These are phyloP conservation scores for Drosophila serrata DNA, from an alignment of 1,140 invertebrate species.

Conservation along the genomic window DNA sequence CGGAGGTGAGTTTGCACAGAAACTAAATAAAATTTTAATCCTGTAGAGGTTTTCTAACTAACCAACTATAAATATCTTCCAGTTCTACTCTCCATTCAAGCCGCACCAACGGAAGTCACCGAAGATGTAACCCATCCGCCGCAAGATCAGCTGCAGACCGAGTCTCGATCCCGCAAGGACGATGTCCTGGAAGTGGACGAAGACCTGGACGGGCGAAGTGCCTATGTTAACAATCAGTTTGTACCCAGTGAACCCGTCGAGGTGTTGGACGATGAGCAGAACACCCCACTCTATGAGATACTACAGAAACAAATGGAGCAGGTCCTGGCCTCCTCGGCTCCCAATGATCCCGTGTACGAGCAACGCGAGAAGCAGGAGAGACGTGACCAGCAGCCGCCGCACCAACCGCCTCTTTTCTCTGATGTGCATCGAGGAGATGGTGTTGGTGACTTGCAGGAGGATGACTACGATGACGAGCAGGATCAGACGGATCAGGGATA, in stretches of 20 bases:
- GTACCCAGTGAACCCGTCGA: constrained; percentile 63
- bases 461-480: constrained; percentile 67
- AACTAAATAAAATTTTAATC: background rate
- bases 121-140: constrained; percentile 42
- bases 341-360: constrained; percentile 66
- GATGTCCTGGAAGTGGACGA: constrained; percentile 53
- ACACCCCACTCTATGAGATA: constrained; percentile 72
- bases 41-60: too few relatives aligned
- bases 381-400: constrained; percentile 47
- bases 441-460: constrained; percentile 45
- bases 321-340: constrained; percentile 60
- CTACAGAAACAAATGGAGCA: constrained; percentile 82
- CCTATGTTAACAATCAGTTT: constrained; percentile 80
- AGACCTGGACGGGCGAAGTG: constrained; percentile 72
- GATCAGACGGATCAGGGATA: constrained; percentile 42
- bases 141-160: constrained; percentile 7
- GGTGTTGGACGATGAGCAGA: constrained; percentile 59
- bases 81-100: constrained; percentile 30
- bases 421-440: constrained; percentile 19
- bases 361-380: constrained; percentile 49
- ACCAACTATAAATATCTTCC: background rate
- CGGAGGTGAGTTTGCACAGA: constrained; percentile 40
- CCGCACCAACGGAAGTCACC: constrained; percentile 14
- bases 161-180: constrained; percentile 50
- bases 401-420: constrained; percentile 59